A percentile compares a stretch with the other conserved stretches of the same genome.
Evolutionary conservation across 1,140 invertebrate genomes (phyloP).

Genomic region (Drosophila subpulchrella): DNA sequence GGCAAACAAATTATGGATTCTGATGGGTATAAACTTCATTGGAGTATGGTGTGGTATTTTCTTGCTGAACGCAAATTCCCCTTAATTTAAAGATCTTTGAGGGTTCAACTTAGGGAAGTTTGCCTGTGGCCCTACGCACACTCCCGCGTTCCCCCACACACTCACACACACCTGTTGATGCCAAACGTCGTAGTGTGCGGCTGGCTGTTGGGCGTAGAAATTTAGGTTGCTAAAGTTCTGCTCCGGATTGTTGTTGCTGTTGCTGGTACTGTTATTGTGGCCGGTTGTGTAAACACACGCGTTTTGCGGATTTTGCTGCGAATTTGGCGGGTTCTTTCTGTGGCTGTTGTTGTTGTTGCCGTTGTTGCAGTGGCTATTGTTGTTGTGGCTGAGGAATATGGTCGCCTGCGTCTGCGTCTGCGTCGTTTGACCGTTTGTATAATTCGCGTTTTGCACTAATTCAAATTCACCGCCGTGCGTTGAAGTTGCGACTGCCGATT

Average conservation of each 20-base stretch:
- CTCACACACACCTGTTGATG: conserved; percentile 78
- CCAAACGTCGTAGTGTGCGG: conserved; percentile 52
- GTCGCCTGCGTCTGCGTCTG: conserved; percentile 74
- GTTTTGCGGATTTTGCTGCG: conserved; percentile 47
- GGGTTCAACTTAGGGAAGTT: not conserved
- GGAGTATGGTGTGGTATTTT: not conserved
- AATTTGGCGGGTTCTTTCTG: conserved; percentile 61
- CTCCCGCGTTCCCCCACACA: conserved; percentile 38
- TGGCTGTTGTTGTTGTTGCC: conserved; percentile 26
- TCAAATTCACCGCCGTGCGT: conserved; percentile 61
- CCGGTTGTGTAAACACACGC: conserved; percentile 68
- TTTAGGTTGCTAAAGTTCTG: conserved; percentile 64
- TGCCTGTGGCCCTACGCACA: conserved; percentile 9
- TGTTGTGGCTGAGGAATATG: conserved; percentile 67
- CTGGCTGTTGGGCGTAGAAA: conserved; percentile 68
- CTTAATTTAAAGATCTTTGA: not conserved
- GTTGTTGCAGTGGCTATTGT: conserved; percentile 8
- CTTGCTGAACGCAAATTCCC: not conserved
- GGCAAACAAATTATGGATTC: too few relatives aligned
- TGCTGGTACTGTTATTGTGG: conserved; percentile 33
- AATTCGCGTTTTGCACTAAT: conserved; percentile 75
- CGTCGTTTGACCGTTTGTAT: conserved; percentile 69
- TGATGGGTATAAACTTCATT: not conserved
- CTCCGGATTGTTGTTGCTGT: conserved; percentile 37
- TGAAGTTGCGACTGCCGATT: conserved; percentile 15